phyloP scores from a whole-genome alignment of 2,113 vertebrate genomes.

The Xenus cinereus region DNA sequence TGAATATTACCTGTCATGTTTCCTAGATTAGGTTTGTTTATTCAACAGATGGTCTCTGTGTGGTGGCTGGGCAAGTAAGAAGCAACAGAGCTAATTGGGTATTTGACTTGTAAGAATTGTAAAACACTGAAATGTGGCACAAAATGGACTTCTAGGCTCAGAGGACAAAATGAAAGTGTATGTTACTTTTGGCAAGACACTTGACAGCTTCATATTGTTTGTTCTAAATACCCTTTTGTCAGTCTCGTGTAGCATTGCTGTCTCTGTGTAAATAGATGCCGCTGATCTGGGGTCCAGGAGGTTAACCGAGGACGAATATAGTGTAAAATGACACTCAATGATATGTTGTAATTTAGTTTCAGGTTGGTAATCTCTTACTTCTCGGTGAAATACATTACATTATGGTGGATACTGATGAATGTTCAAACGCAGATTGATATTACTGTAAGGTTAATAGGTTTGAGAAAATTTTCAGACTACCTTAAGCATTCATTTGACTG shows the following conservation, averaged over 20 bases:
- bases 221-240: not conserved
- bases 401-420: not conserved
- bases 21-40: not conserved
- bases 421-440: not conserved
- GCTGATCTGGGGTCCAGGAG: not conserved
- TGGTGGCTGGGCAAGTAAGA: not conserved
- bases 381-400: not conserved
- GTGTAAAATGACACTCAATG: not conserved
- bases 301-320: not conserved
- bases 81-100: not conserved
- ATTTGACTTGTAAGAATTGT: not conserved
- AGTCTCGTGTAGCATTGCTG: not conserved
- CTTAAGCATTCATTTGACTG: not conserved
- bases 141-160: not conserved
- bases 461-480: not conserved
- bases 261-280: not conserved
- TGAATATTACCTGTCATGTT: not conserved
- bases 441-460: not conserved
- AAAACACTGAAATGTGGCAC: not conserved
- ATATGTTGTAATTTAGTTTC: not conserved
- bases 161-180: not conserved
- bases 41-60: not conserved
- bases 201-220: not conserved
- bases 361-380: not conserved
- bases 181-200: not conserved